Evolutionary conservation across 2,888 invertebrate genomes (phyloP).

Genomic region (Julus scanicus): DNA sequence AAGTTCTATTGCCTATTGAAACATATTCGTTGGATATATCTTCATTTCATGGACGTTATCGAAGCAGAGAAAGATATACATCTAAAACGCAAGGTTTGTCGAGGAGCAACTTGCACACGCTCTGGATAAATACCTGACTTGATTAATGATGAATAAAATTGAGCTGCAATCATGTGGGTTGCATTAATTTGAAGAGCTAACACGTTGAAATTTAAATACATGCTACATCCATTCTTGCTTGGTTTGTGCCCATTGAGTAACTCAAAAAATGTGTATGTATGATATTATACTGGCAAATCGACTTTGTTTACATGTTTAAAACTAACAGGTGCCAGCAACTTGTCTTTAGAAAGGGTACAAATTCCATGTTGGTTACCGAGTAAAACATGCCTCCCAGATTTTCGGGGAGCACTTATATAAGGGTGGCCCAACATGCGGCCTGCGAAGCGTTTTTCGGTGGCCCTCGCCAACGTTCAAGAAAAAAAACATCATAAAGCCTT

Average conservation of each 20-base stretch:
- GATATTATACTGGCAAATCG: background rate
- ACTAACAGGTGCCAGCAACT: background rate
- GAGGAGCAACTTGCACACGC: background rate
- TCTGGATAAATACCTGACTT: background rate
- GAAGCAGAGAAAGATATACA: background rate
- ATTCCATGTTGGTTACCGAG: too few species aligned
- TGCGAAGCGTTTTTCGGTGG: too few species aligned
- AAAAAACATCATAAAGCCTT: too few species aligned
- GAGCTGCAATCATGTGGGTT: background rate
- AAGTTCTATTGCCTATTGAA: background rate
- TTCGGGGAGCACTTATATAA: too few species aligned
- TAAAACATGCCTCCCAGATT: too few species aligned
- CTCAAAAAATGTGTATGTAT: background rate
- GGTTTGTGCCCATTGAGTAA: background rate
- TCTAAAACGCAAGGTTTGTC: background rate
- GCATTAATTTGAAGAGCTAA: background rate
- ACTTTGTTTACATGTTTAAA: background rate
- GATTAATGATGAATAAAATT: conserved; percentile 1
- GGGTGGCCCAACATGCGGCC: too few species aligned
- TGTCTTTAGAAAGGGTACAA: background rate
- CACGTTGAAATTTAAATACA: background rate
- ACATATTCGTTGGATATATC: background rate
- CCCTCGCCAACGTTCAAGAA: too few species aligned
- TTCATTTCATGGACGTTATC: background rate
- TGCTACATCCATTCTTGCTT: background rate